A percentile compares a stretch with the other conserved stretches of the same genome.
These are phyloP conservation scores for Epiperipatus broadwayi DNA, from an alignment of 2,888 invertebrate species.

Conservation along the genomic window DNA sequence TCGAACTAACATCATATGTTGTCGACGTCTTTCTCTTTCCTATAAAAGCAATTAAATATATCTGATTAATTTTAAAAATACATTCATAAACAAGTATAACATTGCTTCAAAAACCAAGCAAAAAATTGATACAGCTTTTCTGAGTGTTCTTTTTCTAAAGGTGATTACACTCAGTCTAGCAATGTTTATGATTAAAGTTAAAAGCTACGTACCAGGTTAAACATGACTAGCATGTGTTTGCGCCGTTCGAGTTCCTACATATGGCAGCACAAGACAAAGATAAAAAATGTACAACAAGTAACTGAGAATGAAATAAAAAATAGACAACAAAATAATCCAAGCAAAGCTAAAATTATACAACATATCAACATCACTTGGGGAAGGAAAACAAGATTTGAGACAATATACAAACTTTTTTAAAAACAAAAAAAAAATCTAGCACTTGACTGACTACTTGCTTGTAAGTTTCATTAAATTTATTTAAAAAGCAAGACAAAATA, in stretches of 20 bases:
- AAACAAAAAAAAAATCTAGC: no score
- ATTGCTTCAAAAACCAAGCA: constrained; percentile 6
- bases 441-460: no score
- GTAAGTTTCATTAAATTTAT: no score
- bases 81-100: constrained; percentile 7
- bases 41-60: constrained; percentile 23
- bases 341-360: constrained; percentile 48
- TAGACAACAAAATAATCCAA: constrained; percentile 7
- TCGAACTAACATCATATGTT: constrained; percentile 71
- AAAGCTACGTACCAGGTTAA: constrained; percentile 47
- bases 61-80: constrained; percentile 5
- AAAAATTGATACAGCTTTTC: no score
- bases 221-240: constrained; percentile 59
- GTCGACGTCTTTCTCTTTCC: constrained; percentile 71
- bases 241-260: constrained; percentile 61
- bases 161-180: no score
- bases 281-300: constrained; percentile 13
- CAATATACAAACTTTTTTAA: no score
- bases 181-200: constrained; percentile 6
- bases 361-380: constrained; percentile 19
- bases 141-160: no score
- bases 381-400: no score
- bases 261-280: constrained; percentile 11
- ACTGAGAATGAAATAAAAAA: constrained; percentile 14
- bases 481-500: no score